Conservation (phyloP, 2,113 vertebrate genomes). For the Lamprologus speciosus region DNA sequence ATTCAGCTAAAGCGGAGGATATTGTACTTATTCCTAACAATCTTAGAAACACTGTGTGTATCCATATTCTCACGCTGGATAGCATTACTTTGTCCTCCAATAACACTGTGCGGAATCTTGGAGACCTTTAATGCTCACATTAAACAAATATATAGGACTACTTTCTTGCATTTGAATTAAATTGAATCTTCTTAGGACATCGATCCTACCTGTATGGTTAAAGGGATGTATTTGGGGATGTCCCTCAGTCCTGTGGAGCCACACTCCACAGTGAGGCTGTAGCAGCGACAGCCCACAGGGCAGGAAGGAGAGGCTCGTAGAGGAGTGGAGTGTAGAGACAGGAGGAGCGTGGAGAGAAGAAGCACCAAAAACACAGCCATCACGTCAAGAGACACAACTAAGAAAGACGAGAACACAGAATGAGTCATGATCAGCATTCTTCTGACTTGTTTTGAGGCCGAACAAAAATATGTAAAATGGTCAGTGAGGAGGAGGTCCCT, state of each 20-base stretch:
- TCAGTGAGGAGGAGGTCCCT: not conserved
- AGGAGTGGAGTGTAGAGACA: constrained; percentile 27
- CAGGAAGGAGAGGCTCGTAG: constrained; percentile 50
- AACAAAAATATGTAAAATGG: not conserved
- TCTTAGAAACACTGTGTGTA: not conserved
- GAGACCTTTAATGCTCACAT: not conserved
- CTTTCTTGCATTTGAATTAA: not conserved
- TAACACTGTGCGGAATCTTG: not conserved
- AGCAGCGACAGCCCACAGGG: constrained; percentile 78
- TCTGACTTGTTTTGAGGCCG: not conserved
- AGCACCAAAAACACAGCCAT: constrained; percentile 21
- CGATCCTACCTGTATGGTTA: constrained; percentile 71
- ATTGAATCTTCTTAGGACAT: not conserved
- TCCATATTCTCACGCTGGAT: not conserved
- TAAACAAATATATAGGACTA: not conserved
- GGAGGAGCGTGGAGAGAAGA: constrained; percentile 24
- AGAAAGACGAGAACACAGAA: not conserved
- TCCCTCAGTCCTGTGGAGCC: constrained; percentile 75
- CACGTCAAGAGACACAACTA: not conserved
- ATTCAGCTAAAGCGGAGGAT: not conserved
- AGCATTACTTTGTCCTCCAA: not conserved
- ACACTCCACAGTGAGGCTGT: constrained; percentile 88
- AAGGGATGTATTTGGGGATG: constrained; percentile 71
- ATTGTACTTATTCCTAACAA: not conserved
- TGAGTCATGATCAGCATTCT: not conserved